A percentile compares a stretch with the other conserved stretches of the same genome.
These are phyloP conservation scores for Pheosia tremula DNA, from an alignment of 2,888 invertebrate species.

Conservation along the genomic window DNA sequence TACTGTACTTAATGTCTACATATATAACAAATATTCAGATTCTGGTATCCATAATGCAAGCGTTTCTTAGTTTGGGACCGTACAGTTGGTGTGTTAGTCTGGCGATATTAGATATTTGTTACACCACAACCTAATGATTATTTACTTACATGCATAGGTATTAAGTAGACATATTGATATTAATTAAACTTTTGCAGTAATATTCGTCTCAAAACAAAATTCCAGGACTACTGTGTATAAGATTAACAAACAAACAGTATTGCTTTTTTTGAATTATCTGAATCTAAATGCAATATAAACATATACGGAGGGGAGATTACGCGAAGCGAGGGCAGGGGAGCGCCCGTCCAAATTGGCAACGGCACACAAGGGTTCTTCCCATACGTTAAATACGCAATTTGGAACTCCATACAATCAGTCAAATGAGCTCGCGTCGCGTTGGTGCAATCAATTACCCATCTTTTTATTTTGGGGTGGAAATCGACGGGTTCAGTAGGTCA, in stretches of 20 bases:
- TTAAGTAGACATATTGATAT: too few species aligned
- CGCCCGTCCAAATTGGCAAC: slow-evolving; percentile 74
- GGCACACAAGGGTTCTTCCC: slow-evolving; percentile 75
- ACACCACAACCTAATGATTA: too few species aligned
- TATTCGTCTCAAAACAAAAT: background rate
- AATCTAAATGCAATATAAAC: slow-evolving; percentile 66
- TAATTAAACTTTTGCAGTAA: too few species aligned
- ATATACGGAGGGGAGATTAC: slow-evolving; percentile 51
- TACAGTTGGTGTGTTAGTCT: too few species aligned
- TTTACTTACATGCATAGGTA: too few species aligned
- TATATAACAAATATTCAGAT: too few species aligned
- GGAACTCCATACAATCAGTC: slow-evolving; percentile 76
- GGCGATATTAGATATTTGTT: too few species aligned
- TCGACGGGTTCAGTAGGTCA: slow-evolving; percentile 66
- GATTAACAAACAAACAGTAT: slow-evolving; percentile 38
- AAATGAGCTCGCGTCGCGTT: slow-evolving; percentile 76
- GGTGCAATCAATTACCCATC: slow-evolving; percentile 79
- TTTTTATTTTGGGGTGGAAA: slow-evolving; percentile 63
- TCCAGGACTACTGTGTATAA: slow-evolving; percentile 9
- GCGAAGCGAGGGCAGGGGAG: slow-evolving; percentile 51
- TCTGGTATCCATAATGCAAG: too few species aligned
- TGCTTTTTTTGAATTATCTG: slow-evolving; percentile 58
- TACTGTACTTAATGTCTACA: too few species aligned
- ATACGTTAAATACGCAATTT: slow-evolving; percentile 82
- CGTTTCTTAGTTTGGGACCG: too few species aligned